These are phyloP conservation scores for Prosapia bicincta DNA, from an alignment of 2,888 invertebrate genomes.

Conservation along the genomic window DNA sequence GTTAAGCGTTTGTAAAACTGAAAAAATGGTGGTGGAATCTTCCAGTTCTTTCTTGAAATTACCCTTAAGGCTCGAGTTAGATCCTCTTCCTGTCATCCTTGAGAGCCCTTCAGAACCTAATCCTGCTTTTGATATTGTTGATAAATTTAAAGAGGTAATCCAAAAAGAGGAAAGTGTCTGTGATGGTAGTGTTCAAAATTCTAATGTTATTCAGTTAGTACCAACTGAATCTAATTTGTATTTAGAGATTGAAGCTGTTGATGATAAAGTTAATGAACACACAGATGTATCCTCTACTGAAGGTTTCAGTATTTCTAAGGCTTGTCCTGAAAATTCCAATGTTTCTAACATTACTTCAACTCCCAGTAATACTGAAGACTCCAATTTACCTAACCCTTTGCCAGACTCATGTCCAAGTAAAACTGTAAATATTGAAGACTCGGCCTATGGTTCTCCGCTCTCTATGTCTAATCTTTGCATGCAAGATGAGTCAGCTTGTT, in stretches of 20 bases:
- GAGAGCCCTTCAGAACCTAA: conserved; percentile 34
- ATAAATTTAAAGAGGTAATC: background rate
- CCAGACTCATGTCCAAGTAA: conserved; percentile 16
- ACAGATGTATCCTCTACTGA: conserved; percentile 2
- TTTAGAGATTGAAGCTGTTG: background rate
- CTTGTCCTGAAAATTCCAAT: background rate
- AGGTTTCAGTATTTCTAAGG: background rate
- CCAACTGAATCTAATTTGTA: background rate
- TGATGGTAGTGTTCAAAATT: conserved; percentile 2
- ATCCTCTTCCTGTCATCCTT: conserved; percentile 35
- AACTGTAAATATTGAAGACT: conserved; percentile 14
- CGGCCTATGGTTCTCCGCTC: background rate
- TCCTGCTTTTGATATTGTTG: conserved; percentile 17
- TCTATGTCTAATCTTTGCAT: background rate
- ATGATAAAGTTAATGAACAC: background rate
- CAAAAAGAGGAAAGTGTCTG: background rate
- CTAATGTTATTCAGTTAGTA: background rate
- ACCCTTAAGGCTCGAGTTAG: conserved; percentile 25
- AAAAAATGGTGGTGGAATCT: conserved; percentile 9
- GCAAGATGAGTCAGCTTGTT: background rate
- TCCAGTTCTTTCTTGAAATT: conserved; percentile 25
- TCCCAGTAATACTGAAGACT: background rate
- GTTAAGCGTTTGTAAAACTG: background rate
- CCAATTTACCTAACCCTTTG: background rate
- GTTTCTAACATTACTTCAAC: background rate